Conservation (phyloP, 2,113 vertebrate species). For the Rhipidura dahli region DNA sequence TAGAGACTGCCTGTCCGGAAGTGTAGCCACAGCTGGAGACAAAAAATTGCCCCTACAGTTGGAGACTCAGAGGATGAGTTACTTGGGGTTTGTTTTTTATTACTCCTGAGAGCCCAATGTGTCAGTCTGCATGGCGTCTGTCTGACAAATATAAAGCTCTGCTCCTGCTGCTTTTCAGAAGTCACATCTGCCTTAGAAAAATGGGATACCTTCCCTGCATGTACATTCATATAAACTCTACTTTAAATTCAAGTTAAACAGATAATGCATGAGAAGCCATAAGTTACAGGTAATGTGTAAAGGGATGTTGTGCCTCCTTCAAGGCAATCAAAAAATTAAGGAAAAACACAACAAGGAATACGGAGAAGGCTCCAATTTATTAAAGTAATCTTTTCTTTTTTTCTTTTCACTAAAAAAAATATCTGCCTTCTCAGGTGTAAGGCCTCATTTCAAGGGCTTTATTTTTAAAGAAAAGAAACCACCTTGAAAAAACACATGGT, state of each 20-base stretch:
- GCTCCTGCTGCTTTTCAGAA: not conserved
- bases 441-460: constrained; percentile 15
- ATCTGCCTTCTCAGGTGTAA: not conserved
- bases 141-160: not conserved
- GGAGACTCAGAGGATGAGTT: not conserved
- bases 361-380: not conserved
- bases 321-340: not conserved
- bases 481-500: not conserved
- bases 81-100: not conserved
- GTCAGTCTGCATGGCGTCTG: not conserved
- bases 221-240: not conserved
- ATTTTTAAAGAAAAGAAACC: constrained; percentile 51
- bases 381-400: not conserved
- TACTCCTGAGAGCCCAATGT: not conserved
- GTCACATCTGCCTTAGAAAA: not conserved
- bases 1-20: not conserved
- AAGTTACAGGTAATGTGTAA: not conserved
- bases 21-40: not conserved
- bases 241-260: not conserved
- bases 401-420: not conserved
- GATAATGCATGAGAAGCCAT: not conserved
- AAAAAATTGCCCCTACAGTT: not conserved
- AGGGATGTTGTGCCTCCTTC: not conserved
- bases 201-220: not conserved
- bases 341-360: not conserved